These are phyloP conservation scores for Hypocryptadius cinnamomeus DNA, from an alignment of 2,113 vertebrate species.

Conservation along the genomic window DNA sequence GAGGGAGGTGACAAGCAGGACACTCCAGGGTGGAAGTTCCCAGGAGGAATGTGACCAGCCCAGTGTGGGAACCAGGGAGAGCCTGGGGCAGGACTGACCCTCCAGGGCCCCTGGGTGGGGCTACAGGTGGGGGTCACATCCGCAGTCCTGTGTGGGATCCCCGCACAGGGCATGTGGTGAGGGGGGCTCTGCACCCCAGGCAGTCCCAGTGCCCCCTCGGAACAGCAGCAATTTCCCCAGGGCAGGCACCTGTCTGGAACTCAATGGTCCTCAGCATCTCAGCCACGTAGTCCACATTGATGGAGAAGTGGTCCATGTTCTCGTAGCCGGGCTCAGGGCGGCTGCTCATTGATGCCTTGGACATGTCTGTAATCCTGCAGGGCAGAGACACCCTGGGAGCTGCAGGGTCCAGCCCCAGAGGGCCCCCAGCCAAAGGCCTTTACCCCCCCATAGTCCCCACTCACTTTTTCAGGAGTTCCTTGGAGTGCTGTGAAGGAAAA, in stretches of 20 bases:
- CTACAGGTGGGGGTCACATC: neutral
- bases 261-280: slow-evolving; percentile 80
- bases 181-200: rapidly evolving
- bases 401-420: neutral
- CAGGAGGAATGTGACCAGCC: neutral
- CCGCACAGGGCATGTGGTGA: neutral
- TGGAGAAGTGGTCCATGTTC: slow-evolving; percentile 80
- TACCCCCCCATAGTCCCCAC: neutral
- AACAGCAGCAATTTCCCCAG: rapidly evolving
- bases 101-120: neutral
- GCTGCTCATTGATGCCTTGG: slow-evolving; percentile 71
- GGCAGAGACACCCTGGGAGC: neutral
- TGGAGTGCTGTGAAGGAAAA: slow-evolving; percentile 74
- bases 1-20: neutral
- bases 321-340: slow-evolving; percentile 77
- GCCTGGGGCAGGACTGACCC: neutral
- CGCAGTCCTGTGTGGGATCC: neutral
- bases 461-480: slow-evolving; percentile 87
- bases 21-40: neutral
- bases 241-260: slow-evolving; percentile 73
- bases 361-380: slow-evolving; percentile 76
- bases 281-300: slow-evolving; percentile 74
- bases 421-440: neutral
- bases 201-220: rapidly evolving
- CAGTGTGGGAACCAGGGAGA: neutral